A percentile compares a stretch with the other conserved stretches of the same genome.
These are phyloP conservation scores for Tapera naevia DNA, from an alignment of 2,797 vertebrate genomes.

Conservation along the genomic window DNA sequence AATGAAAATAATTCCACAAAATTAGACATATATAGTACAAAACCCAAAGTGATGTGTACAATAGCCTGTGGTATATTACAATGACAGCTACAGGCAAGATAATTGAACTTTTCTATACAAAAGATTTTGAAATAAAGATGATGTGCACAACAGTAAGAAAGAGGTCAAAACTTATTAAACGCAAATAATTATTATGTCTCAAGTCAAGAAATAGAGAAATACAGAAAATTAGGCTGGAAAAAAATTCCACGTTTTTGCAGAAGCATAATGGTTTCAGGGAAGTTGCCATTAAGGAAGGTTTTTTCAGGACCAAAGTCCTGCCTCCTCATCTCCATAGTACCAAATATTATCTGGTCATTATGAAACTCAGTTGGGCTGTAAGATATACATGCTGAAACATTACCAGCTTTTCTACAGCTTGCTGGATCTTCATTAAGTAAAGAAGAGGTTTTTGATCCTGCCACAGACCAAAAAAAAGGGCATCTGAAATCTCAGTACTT, in stretches of 20 bases:
- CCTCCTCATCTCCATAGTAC: neutral
- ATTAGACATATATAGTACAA: neutral
- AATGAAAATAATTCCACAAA: slow-evolving; percentile 27
- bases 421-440: neutral
- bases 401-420: neutral
- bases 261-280: neutral
- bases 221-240: neutral
- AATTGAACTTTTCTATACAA: neutral
- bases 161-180: neutral
- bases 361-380: neutral
- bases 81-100: neutral
- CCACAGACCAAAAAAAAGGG: neutral
- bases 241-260: neutral
- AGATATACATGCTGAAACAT: neutral
- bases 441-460: neutral
- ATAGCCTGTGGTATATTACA: neutral
- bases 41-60: neutral
- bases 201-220: neutral
- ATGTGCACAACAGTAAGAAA: neutral
- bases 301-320: neutral
- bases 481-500: neutral
- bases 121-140: neutral
- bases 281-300: neutral
- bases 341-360: neutral
- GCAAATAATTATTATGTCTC: neutral